Evolutionary conservation across 1,140 invertebrate species (phyloP), one percentile per base, ranked within the genome.

Genomic region (Wasmannia auropunctata): DNA sequence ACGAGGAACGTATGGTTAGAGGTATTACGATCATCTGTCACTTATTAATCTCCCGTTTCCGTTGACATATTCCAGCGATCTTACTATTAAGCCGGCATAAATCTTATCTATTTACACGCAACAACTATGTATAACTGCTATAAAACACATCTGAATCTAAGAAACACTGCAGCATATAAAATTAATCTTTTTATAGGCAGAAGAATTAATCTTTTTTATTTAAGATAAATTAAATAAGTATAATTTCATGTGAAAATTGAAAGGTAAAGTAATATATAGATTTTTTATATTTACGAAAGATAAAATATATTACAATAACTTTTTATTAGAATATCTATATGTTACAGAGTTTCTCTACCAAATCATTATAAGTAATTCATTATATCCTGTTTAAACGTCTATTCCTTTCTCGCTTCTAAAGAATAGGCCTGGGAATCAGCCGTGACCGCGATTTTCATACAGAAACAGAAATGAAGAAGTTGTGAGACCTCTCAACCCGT

Each of bases 381-480:
- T 40, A 11, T 65, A 80, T 80, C 25, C 43, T 80, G 4, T 28
- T 67, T 7, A 37, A 77, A 28, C 14, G 3, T 40, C 43, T 65
- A 51, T 67, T 54, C 31, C 67, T 65, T 67, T 25, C n/a, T 8
- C 37, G 8, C 40, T 34, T 80, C 7, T 70, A 37, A 69, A 70
- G 77, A 70, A 70, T 51, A 46, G 2, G 22, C 22, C 16, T 80
- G 46, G 46, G 77, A 80, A 80, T 67, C 40, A 80, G 25, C 22
- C 34, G 6, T 51, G 62, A 69, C 76, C 62, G 76, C 31, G 14
- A 80, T 80, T 80, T 80, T 80, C 46, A n/a, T 28, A 37, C 62
- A 51, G 16, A 80, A 80, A 54, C 34, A 31, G 14, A 80, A 69
- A 79, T 19, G 11, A 46, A 76, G 40, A 56, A 85, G 79, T 90